Conservation (phyloP, 1,140 invertebrate species). For the Trichonephila clavata region DNA sequence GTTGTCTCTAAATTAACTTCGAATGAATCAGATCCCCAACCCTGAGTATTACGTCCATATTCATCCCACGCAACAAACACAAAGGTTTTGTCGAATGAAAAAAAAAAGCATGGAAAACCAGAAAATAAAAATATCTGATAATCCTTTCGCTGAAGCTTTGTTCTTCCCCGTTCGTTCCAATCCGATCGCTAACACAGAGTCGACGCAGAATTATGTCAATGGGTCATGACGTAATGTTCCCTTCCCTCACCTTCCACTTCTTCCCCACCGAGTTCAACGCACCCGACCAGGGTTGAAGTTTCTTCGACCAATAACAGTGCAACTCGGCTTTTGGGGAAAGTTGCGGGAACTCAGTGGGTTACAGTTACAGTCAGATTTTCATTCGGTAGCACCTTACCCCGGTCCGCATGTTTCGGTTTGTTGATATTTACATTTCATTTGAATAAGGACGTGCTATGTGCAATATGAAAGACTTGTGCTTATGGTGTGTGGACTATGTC, state of each 20-base stretch:
- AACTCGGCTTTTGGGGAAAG: slow-evolving; percentile 1
- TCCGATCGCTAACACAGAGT: background rate
- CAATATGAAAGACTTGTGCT: background rate
- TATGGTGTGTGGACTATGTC: background rate
- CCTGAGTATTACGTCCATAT: background rate
- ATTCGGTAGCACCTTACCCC: background rate
- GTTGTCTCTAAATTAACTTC: background rate
- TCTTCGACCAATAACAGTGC: slow-evolving; percentile 40
- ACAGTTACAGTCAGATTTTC: slow-evolving; percentile 60
- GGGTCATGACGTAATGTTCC: slow-evolving; percentile 70
- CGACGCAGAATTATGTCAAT: slow-evolving; percentile 72
- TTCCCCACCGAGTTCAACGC: slow-evolving; percentile 45
- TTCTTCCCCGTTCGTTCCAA: slow-evolving; percentile 13
- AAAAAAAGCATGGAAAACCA: background rate
- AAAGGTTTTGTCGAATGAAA: background rate
- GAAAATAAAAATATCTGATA: slow-evolving; percentile 26
- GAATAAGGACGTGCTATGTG: slow-evolving; percentile 17
- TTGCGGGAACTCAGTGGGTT: slow-evolving; percentile 23
- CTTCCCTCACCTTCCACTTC: background rate
- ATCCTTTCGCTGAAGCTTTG: slow-evolving; percentile 46
- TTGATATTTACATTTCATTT: slow-evolving; percentile 26
- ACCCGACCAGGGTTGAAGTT: slow-evolving; percentile 67
- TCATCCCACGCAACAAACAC: background rate
- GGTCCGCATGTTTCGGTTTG: background rate
- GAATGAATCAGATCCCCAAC: background rate